A percentile compares a stretch with the other conserved stretches of the same genome.
These are phyloP conservation scores for Tragopan temminckii DNA, from an alignment of 2,797 vertebrate genomes.

Conservation along the genomic window DNA sequence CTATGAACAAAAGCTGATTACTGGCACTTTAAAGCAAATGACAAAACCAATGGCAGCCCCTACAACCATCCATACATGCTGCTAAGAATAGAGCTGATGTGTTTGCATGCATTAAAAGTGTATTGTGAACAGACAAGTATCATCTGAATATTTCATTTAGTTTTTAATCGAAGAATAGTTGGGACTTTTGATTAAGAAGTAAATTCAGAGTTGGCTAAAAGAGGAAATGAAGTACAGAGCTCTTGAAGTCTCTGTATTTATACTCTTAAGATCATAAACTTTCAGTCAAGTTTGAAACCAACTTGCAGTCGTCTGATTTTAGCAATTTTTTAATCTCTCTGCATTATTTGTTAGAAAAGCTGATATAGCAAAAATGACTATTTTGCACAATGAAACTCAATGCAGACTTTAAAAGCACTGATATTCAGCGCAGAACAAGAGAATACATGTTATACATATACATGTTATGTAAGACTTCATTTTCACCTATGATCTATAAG, in stretches of 20 bases:
- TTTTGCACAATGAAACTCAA: background rate
- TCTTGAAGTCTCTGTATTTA: background rate
- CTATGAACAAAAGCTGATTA: background rate
- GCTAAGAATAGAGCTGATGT: background rate
- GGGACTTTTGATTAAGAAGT: background rate
- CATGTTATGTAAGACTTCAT: background rate
- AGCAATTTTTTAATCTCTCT: background rate
- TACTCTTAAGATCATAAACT: background rate
- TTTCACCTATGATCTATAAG: background rate
- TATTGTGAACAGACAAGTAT: background rate
- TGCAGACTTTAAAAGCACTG: background rate
- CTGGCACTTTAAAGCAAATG: background rate
- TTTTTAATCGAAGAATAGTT: background rate
- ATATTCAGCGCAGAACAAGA: background rate
- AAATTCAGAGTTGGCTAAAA: background rate
- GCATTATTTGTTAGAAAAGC: background rate
- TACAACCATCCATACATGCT: background rate
- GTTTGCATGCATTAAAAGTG: background rate
- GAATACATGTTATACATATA: background rate
- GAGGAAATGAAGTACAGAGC: background rate
- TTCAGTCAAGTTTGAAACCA: accelerated
- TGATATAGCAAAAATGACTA: background rate
- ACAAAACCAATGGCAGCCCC: background rate
- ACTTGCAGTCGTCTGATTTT: background rate
- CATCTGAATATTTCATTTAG: background rate